Evolutionary conservation across 2,888 invertebrate genomes (phyloP).

Genomic region (Polia nebulosa): DNA sequence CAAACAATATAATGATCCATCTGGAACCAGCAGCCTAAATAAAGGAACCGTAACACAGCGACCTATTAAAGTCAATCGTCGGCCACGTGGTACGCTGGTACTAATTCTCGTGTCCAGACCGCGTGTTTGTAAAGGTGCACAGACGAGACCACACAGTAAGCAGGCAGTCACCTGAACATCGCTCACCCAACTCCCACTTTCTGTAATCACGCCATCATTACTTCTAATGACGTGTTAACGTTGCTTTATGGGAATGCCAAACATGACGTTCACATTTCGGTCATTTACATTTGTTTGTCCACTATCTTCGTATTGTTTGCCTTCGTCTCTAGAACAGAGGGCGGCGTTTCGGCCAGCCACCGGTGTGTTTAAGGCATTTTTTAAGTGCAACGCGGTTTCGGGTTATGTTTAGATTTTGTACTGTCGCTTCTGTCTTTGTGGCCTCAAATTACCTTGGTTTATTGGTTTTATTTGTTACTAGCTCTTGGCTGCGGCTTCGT

Average conservation of each 20-base stretch:
- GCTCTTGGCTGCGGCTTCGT: constrained; percentile 17
- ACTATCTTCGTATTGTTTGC: constrained; percentile 89
- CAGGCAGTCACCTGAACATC: constrained; percentile 86
- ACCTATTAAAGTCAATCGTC: constrained; percentile 69
- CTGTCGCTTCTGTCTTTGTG: constrained; percentile 75
- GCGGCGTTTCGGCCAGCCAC: constrained; percentile 87
- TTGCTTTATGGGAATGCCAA: constrained; percentile 91
- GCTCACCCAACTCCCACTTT: constrained; percentile 84
- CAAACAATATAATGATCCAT: constrained; percentile 53
- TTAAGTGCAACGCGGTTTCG: constrained; percentile 84
- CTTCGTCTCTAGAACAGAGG: constrained; percentile 90
- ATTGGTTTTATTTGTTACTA: constrained; percentile 58
- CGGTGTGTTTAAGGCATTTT: constrained; percentile 82
- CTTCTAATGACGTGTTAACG: constrained; percentile 91
- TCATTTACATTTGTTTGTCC: constrained; percentile 91
- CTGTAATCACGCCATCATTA: constrained; percentile 90
- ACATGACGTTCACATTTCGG: constrained; percentile 91
- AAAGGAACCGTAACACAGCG: constrained; percentile 57
- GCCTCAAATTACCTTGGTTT: constrained; percentile 66
- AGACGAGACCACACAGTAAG: constrained; percentile 87
- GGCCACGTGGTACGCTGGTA: constrained; percentile 84
- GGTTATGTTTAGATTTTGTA: constrained; percentile 80
- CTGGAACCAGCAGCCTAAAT: constrained; percentile 46
- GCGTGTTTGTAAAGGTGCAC: constrained; percentile 84
- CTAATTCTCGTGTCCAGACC: constrained; percentile 74